phyloP scores from a whole-genome alignment of 2,113 vertebrate species.

The Penelope pileata region DNA sequence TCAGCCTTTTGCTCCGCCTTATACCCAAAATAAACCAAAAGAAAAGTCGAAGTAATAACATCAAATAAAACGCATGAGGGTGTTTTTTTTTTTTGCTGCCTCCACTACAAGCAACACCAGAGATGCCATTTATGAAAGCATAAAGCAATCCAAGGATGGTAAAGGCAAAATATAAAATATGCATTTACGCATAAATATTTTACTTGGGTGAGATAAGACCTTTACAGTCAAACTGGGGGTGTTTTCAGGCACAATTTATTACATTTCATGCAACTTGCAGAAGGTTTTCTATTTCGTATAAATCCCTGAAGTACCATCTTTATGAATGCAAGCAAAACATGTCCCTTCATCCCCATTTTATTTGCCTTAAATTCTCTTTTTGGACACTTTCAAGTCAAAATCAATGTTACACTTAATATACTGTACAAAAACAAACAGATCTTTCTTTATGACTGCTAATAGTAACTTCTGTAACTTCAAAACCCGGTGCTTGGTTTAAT shows the following conservation, averaged over 20 bases:
- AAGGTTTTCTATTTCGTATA: constrained; percentile 66
- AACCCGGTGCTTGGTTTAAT: constrained; percentile 5
- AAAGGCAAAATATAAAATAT: constrained; percentile 70
- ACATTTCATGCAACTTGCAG: constrained; percentile 58
- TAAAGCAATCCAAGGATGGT: constrained; percentile 50
- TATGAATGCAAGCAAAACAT: constrained; percentile 60
- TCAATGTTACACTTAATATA: constrained; percentile 53
- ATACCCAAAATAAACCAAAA: constrained; percentile 23
- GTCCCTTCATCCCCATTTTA: constrained; percentile 40
- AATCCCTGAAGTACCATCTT: constrained; percentile 63
- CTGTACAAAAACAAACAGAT: constrained; percentile 36
- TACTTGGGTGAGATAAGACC: constrained; percentile 59
- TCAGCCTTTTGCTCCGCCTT: constrained; percentile 5
- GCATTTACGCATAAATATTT: constrained; percentile 70
- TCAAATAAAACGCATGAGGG: background rate
- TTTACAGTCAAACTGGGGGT: constrained; percentile 66
- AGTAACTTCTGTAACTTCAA: constrained; percentile 49
- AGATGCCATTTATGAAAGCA: constrained; percentile 51
- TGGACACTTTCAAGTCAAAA: constrained; percentile 71
- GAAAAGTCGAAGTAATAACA: constrained; percentile 15
- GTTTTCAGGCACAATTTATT: constrained; percentile 66
- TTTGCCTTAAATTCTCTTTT: constrained; percentile 63
- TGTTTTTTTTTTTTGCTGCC: background rate
- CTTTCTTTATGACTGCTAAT: constrained; percentile 43
- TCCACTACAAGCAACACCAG: constrained; percentile 40